Base-by-base conservation (phyloP, 2,888 invertebrate species). In the Tineola bisselliella region DNA sequence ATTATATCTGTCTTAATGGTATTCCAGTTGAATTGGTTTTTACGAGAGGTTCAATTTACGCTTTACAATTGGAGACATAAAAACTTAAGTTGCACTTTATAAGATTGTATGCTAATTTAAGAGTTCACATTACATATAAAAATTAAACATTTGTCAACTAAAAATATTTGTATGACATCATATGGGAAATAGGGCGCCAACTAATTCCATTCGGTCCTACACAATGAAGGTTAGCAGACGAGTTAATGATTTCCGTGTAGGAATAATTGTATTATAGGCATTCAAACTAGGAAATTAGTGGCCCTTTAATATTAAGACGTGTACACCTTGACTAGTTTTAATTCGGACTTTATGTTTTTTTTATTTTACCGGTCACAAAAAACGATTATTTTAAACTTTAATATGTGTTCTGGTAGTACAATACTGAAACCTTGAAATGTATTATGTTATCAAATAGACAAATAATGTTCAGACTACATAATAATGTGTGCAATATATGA, bases 111-210 rank as follows among this genome's bases (percentile, higher is more conserved):
- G n/a, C n/a, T n/a, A n/a, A n/a, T n/a, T 38, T 6, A 38, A 38
- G 38, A 12, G 38, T 38, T n/a, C 2, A 38, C 8, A 48, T 48
- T 17, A 15, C 1, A 48, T 15, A 48, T 48, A 15, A 13, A 48
- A 48, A 48, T 48, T 13, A 48, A 15, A 10, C 48, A 73, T 72
- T 69, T 69, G 68, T 63, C 67, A 2, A 48, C 12, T 48, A 13
- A 13, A 44, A 48, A 48, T 48, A 15, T 12, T 25, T 25, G 19
- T 18, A 71, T 79, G 72, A 78, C 75, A 72, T 77, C 79, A 81
- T 75, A 72, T 71, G 78, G 77, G 75, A 81, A 79, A 76, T 75
- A 79, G 80, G 79, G 72, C 79, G 73, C 63, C 69, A 67, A 33
- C 11, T 17, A 33, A 58, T 33, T 58, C 33, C 19, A 33, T 58